Percentiles rank a stretch among this genome's conserved stretches.
Conservation (phyloP, 2,888 invertebrate genomes). For the Reticulitermes lucifugus region DNA sequence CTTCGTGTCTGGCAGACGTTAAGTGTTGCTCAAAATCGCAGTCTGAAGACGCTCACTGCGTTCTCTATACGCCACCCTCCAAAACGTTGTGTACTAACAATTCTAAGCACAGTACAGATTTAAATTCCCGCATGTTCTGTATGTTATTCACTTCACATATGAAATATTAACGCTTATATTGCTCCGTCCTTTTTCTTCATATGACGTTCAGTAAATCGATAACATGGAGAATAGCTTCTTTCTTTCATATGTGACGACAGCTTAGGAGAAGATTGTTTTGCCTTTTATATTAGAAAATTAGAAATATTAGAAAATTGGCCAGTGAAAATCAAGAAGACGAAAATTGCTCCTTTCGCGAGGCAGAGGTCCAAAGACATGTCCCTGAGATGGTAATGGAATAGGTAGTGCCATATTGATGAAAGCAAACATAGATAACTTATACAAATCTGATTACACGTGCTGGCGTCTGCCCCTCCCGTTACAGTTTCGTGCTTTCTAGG, state of each 20-base stretch:
- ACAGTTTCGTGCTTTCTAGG: not conserved
- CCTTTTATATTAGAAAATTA: not conserved
- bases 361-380: not conserved
- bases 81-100: not conserved
- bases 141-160: not conserved
- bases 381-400: not conserved
- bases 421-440: too few species aligned
- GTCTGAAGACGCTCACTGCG: not conserved
- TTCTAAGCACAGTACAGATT: not conserved
- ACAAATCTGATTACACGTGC: not conserved
- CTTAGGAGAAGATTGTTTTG: not conserved
- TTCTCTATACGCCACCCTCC: not conserved
- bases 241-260: not conserved
- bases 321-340: not conserved
- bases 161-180: not conserved
- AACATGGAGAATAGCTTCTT: not conserved
- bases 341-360: not conserved
- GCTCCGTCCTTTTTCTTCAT: not conserved
- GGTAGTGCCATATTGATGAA: not conserved
- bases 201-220: not conserved
- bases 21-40: not conserved
- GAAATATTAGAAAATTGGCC: not conserved
- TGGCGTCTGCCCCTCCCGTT: not conserved
- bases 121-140: not conserved
- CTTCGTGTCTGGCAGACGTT: not conserved